Conservation (phyloP, 2,113 vertebrate species). For the Mustelus asterias region DNA sequence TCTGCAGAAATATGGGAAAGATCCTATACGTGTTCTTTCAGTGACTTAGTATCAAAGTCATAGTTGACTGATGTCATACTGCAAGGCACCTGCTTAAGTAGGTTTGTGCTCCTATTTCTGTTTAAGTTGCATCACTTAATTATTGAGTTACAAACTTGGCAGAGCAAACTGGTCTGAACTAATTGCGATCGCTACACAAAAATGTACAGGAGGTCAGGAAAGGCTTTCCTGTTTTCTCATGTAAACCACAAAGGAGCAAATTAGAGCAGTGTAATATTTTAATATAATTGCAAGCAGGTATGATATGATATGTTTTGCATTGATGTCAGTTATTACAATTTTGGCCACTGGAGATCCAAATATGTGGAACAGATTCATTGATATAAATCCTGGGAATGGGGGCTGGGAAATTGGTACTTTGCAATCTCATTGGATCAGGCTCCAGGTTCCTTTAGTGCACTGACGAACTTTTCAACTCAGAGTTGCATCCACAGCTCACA, state of each 20-base stretch:
- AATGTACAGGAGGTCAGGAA: background rate
- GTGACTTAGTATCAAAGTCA: background rate
- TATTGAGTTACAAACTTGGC: conserved; percentile 19
- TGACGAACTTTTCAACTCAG: no score
- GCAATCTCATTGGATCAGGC: background rate
- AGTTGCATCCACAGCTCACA: background rate
- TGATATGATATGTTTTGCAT: background rate
- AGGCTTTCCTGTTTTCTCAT: background rate
- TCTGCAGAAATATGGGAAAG: background rate
- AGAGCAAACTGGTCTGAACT: background rate
- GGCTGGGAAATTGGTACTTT: background rate
- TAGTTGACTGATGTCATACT: background rate
- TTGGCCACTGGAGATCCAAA: background rate
- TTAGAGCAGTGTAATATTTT: background rate
- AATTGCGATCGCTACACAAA: background rate
- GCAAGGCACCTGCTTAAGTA: background rate
- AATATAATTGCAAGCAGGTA: no score
- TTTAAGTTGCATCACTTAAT: background rate
- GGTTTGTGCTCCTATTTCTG: conserved; percentile 1
- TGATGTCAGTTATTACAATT: background rate
- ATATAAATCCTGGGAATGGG: background rate
- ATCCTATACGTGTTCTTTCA: background rate
- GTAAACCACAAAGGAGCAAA: background rate
- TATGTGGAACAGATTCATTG: background rate
- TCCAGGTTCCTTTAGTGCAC: background rate